Conservation (phyloP, 2,113 vertebrate species). For the Shinisaurus crocodilurus region DNA sequence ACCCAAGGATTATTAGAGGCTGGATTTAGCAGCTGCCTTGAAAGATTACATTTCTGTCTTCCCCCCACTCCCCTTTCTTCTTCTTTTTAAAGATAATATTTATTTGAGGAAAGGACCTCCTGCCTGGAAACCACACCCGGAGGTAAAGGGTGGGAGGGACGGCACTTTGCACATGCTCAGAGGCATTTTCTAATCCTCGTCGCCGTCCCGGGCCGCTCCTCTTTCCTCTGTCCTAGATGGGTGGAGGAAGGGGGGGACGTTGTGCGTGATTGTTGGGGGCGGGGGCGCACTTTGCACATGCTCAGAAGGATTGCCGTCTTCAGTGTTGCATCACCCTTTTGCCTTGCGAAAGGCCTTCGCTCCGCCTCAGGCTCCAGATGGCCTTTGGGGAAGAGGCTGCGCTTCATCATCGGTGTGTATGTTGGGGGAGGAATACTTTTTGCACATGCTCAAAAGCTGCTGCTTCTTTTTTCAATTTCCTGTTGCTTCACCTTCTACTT, state of each 20-base stretch:
- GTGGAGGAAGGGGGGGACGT: background rate
- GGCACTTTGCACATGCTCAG: conserved; percentile 38
- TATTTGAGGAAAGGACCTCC: background rate
- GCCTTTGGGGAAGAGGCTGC: too few relatives aligned
- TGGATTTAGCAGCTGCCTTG: background rate
- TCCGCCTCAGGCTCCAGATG: background rate
- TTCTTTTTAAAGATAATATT: background rate
- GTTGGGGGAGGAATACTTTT: background rate
- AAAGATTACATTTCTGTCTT: background rate
- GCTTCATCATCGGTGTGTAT: background rate
- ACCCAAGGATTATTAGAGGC: background rate
- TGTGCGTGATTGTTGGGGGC: background rate
- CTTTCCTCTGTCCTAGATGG: background rate
- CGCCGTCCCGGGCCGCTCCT: background rate
- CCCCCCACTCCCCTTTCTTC: background rate
- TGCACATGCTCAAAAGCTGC: background rate
- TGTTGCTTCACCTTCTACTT: background rate
- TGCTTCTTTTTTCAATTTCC: background rate
- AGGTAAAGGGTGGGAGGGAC: background rate
- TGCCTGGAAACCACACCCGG: background rate
- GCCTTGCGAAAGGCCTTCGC: background rate
- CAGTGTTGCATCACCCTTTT: background rate
- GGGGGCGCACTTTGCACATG: conserved; percentile 24
- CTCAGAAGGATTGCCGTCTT: background rate
- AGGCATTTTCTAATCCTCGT: background rate